Evolutionary conservation across 2,113 vertebrate species (phyloP), one percentile per base, ranked within the genome.

Genomic region (Gymnobelideus leadbeateri): DNA sequence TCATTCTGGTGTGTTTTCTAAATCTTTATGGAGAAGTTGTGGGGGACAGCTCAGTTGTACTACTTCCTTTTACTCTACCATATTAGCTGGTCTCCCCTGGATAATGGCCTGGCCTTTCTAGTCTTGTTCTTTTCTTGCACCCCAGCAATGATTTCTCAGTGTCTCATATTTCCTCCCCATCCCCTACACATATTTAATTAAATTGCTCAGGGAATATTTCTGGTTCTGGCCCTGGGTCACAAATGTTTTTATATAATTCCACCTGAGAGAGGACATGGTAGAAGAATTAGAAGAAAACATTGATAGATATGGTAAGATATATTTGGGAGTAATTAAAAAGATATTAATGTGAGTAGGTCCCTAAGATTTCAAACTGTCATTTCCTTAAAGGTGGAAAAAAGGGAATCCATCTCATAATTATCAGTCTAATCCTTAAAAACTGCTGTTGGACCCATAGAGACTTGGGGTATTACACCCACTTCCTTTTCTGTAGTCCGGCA

Each of bases 291-390:
- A 52, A 68, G 54, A 46, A 94, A 16, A 94, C 91, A 84, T 8
- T 54, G 6, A 43, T 21, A 43, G 43, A 11, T 94, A 31, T 57
- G 97, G 57, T 37, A 0, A 94, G 53, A 93, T 61, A 92, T 12
- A n/a, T 51, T 1, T 49, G 51, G 51, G 5, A 93, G 3, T n/a
- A 61, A 94, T 91, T 14, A 91, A 14, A 31, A 90, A 12, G 21
- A 89, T 6, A 21, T 89, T 46, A 96, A 96, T 93, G 6, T 95
- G n/a, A 93, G 92, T 43, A 93, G 19, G 24, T 31, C n/a, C 94
- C 94, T 91, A 92, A 94, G 89, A 0, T 3, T 94, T 61, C 7
- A 68, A 90, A 92, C 3, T 84, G 77, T 46, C 54, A 93, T 94
- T 84, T 57, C 51, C 54, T 90, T 84, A 43, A 68, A 84, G 68